Evolutionary conservation across 2,113 vertebrate species (phyloP), one percentile per base, ranked within the genome.

Genomic region (Actinemys pallida): DNA sequence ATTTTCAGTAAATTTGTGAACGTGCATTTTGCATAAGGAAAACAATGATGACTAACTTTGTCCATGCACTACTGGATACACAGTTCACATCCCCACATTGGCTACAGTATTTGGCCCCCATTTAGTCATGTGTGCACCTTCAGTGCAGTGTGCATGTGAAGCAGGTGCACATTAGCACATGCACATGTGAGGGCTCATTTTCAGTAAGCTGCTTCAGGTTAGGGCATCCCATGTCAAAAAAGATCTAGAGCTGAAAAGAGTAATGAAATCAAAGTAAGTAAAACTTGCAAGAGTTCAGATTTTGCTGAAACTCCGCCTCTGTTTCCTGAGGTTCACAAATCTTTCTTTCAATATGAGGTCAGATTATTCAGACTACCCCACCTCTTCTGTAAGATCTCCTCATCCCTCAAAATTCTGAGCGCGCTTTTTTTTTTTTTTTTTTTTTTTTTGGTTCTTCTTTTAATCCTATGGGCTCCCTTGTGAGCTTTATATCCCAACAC

Each of bases 401-500:
- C 52, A 90, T 10, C 10, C 78, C 76, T 81, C 19, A 84, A 5
- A 35, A 17, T 81, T 27, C 53, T 47, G 27, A 76, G 65, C 90
- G 54, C 39, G 3, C 39, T 39, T 39, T 81, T 87, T 81, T n/a
- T 45, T 45, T 45, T 45, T 45, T 42, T 42, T 39, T 39, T 20
- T 86, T 35, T 84, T 45, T 45, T 79, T 12, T 47, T 56, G 75
- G 84, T 80, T 10, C 52, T 50, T 75, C 54, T 82, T 72, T 81
- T 90, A 87, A 65, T 65, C 79, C 24, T 17, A 1, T 6, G 78
- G 69, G 47, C 6, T 76, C 20, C 69, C 14, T 76, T 93, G 76
- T 59, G 87, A 92, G 69, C 59, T 69, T 91, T 79, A 56, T 57
- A 90, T 96, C 93, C 89, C 80, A 93, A 76, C 16, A 72, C 0